phyloP scores from a whole-genome alignment of 2,113 vertebrate genomes.

The Gavialis gangeticus region DNA sequence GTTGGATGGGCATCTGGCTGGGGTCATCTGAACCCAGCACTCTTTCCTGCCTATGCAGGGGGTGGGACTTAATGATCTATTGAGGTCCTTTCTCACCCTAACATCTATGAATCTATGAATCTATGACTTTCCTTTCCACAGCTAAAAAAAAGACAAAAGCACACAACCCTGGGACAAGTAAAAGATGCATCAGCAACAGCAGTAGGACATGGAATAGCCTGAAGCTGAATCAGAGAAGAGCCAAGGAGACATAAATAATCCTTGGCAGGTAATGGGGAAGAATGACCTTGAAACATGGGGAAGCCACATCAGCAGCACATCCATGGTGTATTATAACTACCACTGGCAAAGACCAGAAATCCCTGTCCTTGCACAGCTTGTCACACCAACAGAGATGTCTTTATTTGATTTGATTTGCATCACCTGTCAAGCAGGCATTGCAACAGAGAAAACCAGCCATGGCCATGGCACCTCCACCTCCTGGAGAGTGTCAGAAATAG shows the following conservation, averaged over 20 bases:
- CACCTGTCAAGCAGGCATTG: not conserved
- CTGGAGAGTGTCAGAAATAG: not conserved
- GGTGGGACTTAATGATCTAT: too few species aligned
- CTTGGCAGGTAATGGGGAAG: not conserved
- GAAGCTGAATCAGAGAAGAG: not conserved
- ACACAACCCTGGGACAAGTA: not conserved
- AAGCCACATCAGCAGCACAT: not conserved
- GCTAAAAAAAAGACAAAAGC: not conserved
- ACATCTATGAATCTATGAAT: too few species aligned
- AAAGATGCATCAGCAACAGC: not conserved
- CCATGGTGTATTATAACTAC: not conserved
- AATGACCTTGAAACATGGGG: not conserved
- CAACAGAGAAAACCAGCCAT: not conserved
- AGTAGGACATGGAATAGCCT: not conserved
- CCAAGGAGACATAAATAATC: not conserved
- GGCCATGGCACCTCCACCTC: not conserved
- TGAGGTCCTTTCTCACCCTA: too few species aligned
- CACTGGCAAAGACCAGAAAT: not conserved
- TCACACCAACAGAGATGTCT: not conserved
- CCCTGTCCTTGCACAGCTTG: not conserved
- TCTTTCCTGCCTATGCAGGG: too few species aligned
- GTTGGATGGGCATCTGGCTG: too few species aligned
- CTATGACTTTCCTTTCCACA: not conserved
- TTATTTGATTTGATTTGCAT: not conserved
- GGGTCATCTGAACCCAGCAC: too few species aligned